Evolutionary conservation across 2,113 vertebrate genomes (phyloP).

Genomic region (Corydoras maculifer): DNA sequence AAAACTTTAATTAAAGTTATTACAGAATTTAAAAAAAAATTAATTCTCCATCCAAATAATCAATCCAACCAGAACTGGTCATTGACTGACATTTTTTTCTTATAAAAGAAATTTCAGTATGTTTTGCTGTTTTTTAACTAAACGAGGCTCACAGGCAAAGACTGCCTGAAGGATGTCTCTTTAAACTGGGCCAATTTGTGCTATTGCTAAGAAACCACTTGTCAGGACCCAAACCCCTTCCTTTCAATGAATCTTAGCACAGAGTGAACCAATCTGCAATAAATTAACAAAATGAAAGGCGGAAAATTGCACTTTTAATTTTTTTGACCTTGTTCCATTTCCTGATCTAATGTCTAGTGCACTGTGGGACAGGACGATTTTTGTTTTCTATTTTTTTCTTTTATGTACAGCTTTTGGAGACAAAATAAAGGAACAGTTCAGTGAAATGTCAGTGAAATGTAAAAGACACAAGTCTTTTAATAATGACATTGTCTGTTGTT

Average conservation of each 20-base stretch:
- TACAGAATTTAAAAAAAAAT: too few species aligned
- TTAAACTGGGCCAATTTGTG: constrained; percentile 55
- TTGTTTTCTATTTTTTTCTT: constrained; percentile 42
- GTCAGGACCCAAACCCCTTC: constrained; percentile 53
- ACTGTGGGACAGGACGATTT: constrained; percentile 44
- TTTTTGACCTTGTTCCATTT: constrained; percentile 55
- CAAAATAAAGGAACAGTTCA: too few species aligned
- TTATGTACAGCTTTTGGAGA: constrained; percentile 43
- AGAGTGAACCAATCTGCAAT: constrained; percentile 48
- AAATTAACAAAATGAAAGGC: constrained; percentile 52
- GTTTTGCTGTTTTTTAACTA: too few species aligned
- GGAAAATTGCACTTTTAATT: constrained; percentile 56
- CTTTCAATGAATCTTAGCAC: constrained; percentile 48
- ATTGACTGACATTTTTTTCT: too few species aligned
- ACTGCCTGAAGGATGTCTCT: constrained; percentile 71
- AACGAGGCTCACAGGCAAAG: constrained; percentile 38
- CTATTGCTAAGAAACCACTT: constrained; percentile 73
- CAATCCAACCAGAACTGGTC: too few species aligned
- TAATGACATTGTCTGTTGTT: too few species aligned
- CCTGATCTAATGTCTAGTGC: constrained; percentile 51
- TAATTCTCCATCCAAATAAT: too few species aligned
- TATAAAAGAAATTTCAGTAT: too few species aligned
- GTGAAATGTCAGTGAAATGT: too few species aligned
- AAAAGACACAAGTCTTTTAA: too few species aligned
- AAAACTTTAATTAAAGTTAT: too few species aligned